A percentile compares a stretch with the other conserved stretches of the same genome.
phyloP scores from a whole-genome alignment of 2,797 vertebrate genomes.

The Microctenopoma stevenorrisi region DNA sequence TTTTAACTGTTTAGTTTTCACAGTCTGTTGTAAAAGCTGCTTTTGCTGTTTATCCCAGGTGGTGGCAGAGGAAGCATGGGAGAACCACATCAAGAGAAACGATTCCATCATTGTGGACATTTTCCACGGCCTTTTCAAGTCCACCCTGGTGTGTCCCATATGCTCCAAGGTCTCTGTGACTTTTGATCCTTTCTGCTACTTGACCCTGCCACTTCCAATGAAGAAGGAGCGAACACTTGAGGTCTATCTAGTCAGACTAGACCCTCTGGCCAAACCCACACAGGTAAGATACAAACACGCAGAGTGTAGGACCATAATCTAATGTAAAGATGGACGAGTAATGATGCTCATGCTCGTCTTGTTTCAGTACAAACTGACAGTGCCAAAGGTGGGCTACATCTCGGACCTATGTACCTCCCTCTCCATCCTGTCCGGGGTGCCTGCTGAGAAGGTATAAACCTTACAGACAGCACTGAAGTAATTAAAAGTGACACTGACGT shows the following conservation, averaged over 20 bases:
- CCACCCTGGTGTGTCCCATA: constrained; percentile 95
- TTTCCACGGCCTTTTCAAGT: constrained; percentile 99
- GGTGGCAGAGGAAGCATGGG: constrained; percentile 98
- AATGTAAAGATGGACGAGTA: not conserved
- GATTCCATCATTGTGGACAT: constrained; percentile 99
- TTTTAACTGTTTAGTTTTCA: not conserved
- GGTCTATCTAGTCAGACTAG: constrained; percentile 94
- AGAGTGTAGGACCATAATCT: fast-evolving
- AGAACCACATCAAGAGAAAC: constrained; percentile 97
- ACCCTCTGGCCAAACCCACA: constrained; percentile 93
- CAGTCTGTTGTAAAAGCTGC: not conserved
- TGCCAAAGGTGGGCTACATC: constrained; percentile 98
- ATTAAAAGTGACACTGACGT: not conserved
- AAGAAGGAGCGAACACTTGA: constrained; percentile 97
- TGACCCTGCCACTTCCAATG: constrained; percentile 98
- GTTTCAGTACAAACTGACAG: constrained; percentile 95
- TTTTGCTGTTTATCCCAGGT: constrained; percentile 78
- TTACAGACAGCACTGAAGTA: not conserved
- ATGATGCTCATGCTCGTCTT: not conserved
- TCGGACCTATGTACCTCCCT: constrained; percentile 95
- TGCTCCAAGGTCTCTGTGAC: constrained; percentile 98
- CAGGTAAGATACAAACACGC: constrained; percentile 83
- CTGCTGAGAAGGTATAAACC: constrained; percentile 92
- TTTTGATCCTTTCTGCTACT: constrained; percentile 98
- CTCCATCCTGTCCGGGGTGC: constrained; percentile 88